Base-by-base conservation (phyloP, 2,113 vertebrate species). In the Dendrocopos noguchii region DNA sequence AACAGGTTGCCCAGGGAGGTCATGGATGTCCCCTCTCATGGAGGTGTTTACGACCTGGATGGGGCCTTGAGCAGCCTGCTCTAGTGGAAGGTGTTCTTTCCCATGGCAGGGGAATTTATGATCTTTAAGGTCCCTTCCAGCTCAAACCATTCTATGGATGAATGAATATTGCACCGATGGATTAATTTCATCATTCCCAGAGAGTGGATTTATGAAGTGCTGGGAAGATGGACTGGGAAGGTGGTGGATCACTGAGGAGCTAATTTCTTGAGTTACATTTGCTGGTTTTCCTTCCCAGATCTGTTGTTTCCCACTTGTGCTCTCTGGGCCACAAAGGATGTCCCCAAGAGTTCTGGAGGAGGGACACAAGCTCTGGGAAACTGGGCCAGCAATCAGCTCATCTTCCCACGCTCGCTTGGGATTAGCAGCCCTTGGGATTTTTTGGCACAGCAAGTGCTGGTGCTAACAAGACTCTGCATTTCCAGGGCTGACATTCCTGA, bases 331-430 rank as follows among this genome's bases (percentile, higher is more conserved):
- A 4, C 27, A 20, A 4, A 31, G 29, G 3, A 0, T 1, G 9
- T 39, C 31, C 68, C 50, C 1, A 0, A 8, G 24, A 19, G 75
- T 2, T 21, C 1, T 57, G 75, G 12, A 33, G 75, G 72, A 87
- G 60, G 74, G 60, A 31, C 24, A 8, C 2, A 1, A 7, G 25
- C 1, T 0, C 76, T 44, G 0, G 2, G 33, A 11, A 61, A 9
- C 6, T 7, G 67, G 7, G 56, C 63, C 0, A 4, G n/a, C 28
- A 28, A 33, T 1, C 6, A 0, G 14, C 44, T 28, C 13, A 47
- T 4, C 67, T 61, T 12, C 77, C 83, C 68, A 9, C 72, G 2
- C 29, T 3, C 8, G 0, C 61, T 16, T 1, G n/a, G 52, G 1
- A 33, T 24, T 1, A 14, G 60, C 7, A 13, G 10, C 84, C 63